Evolutionary conservation across 2,888 invertebrate species (phyloP).

Genomic region (Drosophila setosimentum): DNA sequence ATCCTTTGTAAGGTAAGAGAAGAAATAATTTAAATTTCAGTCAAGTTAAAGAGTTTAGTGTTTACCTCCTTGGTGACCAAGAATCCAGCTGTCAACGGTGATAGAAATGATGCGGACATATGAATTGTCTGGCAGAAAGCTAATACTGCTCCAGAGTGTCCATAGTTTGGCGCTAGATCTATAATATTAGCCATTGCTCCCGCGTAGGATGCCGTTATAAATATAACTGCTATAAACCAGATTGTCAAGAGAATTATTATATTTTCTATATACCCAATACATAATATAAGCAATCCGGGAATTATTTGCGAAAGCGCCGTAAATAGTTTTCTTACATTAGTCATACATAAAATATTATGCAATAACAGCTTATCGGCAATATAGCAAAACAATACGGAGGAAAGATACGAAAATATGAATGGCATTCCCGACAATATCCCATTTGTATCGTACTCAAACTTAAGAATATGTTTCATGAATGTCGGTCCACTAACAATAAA

Average conservation of each 20-base stretch:
- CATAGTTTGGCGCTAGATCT: slow-evolving; percentile 92
- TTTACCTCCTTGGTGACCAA: slow-evolving; percentile 87
- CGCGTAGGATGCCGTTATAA: slow-evolving; percentile 90
- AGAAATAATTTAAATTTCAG: not conserved
- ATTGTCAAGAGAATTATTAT: slow-evolving; percentile 87
- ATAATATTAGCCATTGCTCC: slow-evolving; percentile 92
- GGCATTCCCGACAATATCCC: slow-evolving; percentile 89
- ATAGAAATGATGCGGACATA: slow-evolving; percentile 90
- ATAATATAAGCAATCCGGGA: slow-evolving; percentile 88
- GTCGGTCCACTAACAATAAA: slow-evolving; percentile 90
- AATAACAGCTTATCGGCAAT: slow-evolving; percentile 88
- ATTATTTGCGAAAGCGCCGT: slow-evolving; percentile 89
- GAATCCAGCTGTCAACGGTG: slow-evolving; percentile 88
- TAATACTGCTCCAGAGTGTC: slow-evolving; percentile 88
- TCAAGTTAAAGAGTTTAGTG: slow-evolving; percentile 63
- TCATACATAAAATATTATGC: slow-evolving; percentile 87
- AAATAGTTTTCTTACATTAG: slow-evolving; percentile 89
- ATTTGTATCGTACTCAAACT: slow-evolving; percentile 90
- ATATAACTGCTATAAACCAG: slow-evolving; percentile 90
- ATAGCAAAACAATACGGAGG: slow-evolving; percentile 90
- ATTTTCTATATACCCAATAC: slow-evolving; percentile 89
- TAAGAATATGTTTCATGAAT: slow-evolving; percentile 90
- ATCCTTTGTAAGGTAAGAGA: slow-evolving; percentile 24
- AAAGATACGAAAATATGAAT: slow-evolving; percentile 89
- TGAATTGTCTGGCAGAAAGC: slow-evolving; percentile 92